A percentile compares a stretch with the other conserved stretches of the same genome.
These are phyloP conservation scores for Parnassius apollo DNA, from an alignment of 2,888 invertebrate genomes.

Conservation along the genomic window DNA sequence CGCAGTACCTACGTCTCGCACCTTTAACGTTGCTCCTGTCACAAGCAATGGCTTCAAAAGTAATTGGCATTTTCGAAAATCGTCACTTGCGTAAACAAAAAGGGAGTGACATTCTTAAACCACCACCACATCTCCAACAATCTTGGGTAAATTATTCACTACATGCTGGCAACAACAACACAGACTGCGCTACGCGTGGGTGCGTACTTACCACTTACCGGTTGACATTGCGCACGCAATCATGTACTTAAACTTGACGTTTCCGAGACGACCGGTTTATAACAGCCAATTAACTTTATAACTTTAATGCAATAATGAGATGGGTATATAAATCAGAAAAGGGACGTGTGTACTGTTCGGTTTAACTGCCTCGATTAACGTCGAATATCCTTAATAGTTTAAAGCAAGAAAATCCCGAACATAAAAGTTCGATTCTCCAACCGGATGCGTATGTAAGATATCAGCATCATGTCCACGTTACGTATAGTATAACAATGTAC, in stretches of 20 bases:
- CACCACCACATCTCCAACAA: background rate
- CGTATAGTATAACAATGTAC: no score
- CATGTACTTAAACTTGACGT: constrained; percentile 10
- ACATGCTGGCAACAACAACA: background rate
- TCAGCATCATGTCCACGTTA: no score
- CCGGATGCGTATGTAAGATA: no score
- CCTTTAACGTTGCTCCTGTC: no score
- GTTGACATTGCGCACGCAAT: constrained; percentile 4
- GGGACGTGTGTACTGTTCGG: background rate
- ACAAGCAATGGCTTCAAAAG: no score
- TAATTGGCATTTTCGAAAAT: no score
- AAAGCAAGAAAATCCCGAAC: no score
- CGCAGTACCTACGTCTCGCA: no score
- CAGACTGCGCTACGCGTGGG: background rate
- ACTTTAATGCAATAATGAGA: constrained; percentile 21
- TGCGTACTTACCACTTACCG: background rate
- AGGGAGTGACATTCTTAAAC: no score
- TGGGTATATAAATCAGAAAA: constrained; percentile 1
- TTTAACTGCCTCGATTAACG: background rate
- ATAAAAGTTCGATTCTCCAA: no score
- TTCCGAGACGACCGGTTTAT: constrained; percentile 17
- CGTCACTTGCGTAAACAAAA: no score
- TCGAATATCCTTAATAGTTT: no score
- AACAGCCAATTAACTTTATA: constrained; percentile 9
- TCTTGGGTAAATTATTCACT: background rate